These are phyloP conservation scores for Serripes groenlandicus DNA, from an alignment of 2,888 invertebrate genomes.

Conservation along the genomic window DNA sequence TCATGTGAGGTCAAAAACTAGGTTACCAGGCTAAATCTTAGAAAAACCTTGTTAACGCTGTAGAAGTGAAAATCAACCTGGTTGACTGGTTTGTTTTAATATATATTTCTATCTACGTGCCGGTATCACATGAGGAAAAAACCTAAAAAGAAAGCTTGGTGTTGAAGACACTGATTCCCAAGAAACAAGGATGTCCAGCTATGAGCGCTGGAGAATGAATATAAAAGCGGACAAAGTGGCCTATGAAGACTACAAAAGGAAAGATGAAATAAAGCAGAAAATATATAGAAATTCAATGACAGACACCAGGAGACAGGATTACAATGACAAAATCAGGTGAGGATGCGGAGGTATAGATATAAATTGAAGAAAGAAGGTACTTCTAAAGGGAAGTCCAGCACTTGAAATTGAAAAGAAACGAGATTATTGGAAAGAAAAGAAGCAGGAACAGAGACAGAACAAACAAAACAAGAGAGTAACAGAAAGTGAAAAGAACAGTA, in stretches of 20 bases:
- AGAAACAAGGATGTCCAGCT: conserved; percentile 14
- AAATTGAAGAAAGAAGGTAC: conserved; percentile 1
- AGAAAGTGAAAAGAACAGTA: neutral
- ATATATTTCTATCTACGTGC: neutral
- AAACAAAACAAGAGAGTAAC: neutral
- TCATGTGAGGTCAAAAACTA: too few species aligned
- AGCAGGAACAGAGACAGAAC: conserved; percentile 13
- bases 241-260: conserved; percentile 14
- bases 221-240: conserved; percentile 12
- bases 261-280: conserved; percentile 6
- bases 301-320: conserved; percentile 10
- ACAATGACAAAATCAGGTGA: conserved; percentile 6
- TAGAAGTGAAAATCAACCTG: too few species aligned
- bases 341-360: conserved; percentile 7
- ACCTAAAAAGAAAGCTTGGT: neutral
- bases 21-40: too few species aligned
- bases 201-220: conserved; percentile 7
- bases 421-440: neutral
- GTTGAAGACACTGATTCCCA: conserved; percentile 1
- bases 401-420: conserved; percentile 1
- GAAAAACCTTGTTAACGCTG: too few species aligned
- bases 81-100: neutral
- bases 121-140: conserved; percentile 6
- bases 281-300: conserved; percentile 4
- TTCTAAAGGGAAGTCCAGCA: conserved; percentile 12